phyloP scores from a whole-genome alignment of 2,888 invertebrate species.

The Allolobophora icterica region DNA sequence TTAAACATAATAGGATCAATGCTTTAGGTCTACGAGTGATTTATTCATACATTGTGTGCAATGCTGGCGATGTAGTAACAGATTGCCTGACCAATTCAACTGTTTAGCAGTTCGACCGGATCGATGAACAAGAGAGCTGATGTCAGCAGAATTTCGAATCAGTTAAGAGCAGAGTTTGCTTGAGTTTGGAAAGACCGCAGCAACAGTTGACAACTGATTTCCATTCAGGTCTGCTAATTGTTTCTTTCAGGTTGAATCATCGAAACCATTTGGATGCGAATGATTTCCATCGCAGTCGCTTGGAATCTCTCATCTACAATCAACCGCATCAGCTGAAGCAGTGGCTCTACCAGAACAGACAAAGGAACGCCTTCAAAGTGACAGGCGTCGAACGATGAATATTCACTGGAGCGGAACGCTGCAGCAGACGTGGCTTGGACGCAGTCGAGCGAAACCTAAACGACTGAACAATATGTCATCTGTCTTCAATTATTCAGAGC shows the following conservation, averaged over 20 bases:
- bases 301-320: not conserved
- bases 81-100: too few relatives aligned
- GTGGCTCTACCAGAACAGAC: not conserved
- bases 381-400: not conserved
- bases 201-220: too few relatives aligned
- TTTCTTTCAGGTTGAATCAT: not conserved
- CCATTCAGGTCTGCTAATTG: not conserved
- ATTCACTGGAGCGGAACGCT: constrained; percentile 25
- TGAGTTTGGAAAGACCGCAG: too few relatives aligned
- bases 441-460: not conserved
- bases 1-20: too few relatives aligned
- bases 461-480: not conserved
- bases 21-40: too few relatives aligned
- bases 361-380: not conserved
- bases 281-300: not conserved
- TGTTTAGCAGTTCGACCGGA: too few relatives aligned
- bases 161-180: too few relatives aligned
- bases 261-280: not conserved
- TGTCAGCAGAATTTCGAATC: too few relatives aligned
- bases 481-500: constrained; percentile 14
- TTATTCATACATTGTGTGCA: too few relatives aligned
- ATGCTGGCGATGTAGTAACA: too few relatives aligned
- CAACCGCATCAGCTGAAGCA: not conserved
- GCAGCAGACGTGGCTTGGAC: constrained; percentile 28
- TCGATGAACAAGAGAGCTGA: too few relatives aligned